Conservation (phyloP, 2,888 invertebrate genomes). For the Hyposoter didymator region DNA sequence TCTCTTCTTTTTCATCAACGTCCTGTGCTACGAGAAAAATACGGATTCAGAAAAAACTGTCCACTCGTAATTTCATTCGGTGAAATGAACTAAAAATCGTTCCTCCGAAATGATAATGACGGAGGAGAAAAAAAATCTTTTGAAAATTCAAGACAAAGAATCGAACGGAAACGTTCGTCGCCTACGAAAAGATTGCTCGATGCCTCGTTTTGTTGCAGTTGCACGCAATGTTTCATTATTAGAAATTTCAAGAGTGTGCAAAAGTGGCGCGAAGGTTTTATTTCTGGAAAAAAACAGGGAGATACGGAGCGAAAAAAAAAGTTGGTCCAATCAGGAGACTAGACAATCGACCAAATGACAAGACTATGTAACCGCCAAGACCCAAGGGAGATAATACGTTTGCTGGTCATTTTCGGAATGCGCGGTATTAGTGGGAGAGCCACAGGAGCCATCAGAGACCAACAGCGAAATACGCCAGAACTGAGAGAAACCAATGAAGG, state of each 20-base stretch:
- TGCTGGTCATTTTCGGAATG: slow-evolving; percentile 58
- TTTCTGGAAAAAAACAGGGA: slow-evolving; percentile 1
- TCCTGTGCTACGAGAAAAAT: too few species aligned
- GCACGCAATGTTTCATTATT: background rate
- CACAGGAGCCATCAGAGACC: slow-evolving; percentile 19
- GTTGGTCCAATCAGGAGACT: slow-evolving; percentile 39
- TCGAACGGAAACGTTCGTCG: background rate
- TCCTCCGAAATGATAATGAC: background rate
- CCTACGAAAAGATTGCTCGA: background rate
- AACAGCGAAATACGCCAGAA: slow-evolving; percentile 44
- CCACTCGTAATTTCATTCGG: background rate
- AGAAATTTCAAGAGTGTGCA: background rate
- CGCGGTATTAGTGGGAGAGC: slow-evolving; percentile 26
- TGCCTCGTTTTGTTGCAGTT: slow-evolving; percentile 2
- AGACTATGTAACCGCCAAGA: slow-evolving; percentile 43
- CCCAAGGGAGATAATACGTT: slow-evolving; percentile 55
- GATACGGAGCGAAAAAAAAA: slow-evolving; percentile 8
- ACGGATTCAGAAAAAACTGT: background rate
- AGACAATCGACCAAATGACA: slow-evolving; percentile 57
- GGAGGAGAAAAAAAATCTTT: background rate
- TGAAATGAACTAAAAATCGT: background rate
- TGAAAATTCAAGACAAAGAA: background rate
- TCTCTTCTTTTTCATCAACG: background rate
- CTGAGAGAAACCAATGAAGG: background rate
- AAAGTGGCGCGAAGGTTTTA: background rate